Evolutionary conservation across 2,888 invertebrate species (phyloP), one percentile per base, ranked within the genome.

Genomic region (Phyllotreta cruciferae): DNA sequence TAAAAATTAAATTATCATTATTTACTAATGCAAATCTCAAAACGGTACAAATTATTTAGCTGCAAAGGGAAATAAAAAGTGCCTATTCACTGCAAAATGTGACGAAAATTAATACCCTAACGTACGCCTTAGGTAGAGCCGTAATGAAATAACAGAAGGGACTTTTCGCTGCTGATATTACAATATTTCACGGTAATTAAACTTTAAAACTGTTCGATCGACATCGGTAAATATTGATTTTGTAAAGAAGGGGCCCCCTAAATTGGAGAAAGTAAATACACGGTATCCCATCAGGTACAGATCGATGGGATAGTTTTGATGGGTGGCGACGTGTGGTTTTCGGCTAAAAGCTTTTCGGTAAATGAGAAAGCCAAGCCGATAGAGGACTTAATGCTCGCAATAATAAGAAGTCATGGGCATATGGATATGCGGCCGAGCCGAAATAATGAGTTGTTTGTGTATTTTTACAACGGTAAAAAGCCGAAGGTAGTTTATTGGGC

Each of bases 181-280:
- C 71, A 73, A 73, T 74, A 74, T 74, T 73, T 73, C 70, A 71
- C 73, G 74, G 71, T 72, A 72, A 73, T 74, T 74, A 72, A 73
- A 71, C 73, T 70, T 71, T 67, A 60, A 71, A 70, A 71, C 63
- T 70, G 67, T 72, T 71, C 70, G 71, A 70, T 68, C 64, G 67
- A 67, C 67, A 70, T 70, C 67, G 67, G 68, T 70, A 74, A 74
- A 74, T 73, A 74, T 74, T 74, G 73, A 71, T 70, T 68, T 62
- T 71, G 58, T 53, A 56, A 70, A 70, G 71, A 71, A 68, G 61
- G 70, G 68, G 60, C 70, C 37, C 52, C 11, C 41, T n/a, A 41
- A 71, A 71, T 69, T 70, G 66, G 69, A 68, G 67, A 63, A 70
- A 62, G 60, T 50, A 60, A 64, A 64, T 64, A 64, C n/a, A 54